Evolutionary conservation across 2,113 vertebrate genomes (phyloP).

Genomic region (Etia nguti): DNA sequence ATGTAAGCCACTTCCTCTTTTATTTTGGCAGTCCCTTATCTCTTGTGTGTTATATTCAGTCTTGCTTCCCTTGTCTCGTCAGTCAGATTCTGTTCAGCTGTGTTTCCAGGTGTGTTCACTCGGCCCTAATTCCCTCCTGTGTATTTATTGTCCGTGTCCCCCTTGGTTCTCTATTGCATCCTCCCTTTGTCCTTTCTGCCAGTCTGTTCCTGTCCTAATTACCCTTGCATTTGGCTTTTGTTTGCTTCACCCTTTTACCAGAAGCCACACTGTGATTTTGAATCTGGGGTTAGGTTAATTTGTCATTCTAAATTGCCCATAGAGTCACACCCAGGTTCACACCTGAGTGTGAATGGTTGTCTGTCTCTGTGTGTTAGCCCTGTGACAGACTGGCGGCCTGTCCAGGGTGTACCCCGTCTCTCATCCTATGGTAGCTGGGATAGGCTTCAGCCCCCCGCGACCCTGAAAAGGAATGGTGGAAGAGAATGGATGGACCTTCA

Average conservation of each 20-base stretch:
- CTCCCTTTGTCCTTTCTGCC: not conserved
- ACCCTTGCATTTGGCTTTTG: not conserved
- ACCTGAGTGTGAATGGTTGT: not conserved
- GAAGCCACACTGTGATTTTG: not conserved
- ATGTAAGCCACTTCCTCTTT: not conserved
- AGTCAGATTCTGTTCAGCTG: not conserved
- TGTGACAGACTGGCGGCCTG: not conserved
- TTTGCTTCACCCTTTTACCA: not conserved
- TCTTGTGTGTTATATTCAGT: not conserved
- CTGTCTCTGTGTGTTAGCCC: not conserved
- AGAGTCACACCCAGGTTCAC: not conserved
- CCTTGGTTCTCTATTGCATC: not conserved
- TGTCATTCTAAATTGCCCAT: not conserved
- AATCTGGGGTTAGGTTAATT: not conserved
- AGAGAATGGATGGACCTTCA: not conserved
- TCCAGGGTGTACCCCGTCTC: not conserved
- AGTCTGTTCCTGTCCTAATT: not conserved
- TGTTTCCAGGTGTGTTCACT: not conserved
- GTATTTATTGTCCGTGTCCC: not conserved
- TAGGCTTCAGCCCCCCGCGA: not conserved
- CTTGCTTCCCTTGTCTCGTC: not conserved
- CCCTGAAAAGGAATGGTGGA: not conserved
- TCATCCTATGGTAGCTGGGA: not conserved
- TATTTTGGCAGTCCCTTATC: not conserved
- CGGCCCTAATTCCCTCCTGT: not conserved